Conservation (phyloP, 2,888 invertebrate species). For the Cheilosia vulpina region DNA sequence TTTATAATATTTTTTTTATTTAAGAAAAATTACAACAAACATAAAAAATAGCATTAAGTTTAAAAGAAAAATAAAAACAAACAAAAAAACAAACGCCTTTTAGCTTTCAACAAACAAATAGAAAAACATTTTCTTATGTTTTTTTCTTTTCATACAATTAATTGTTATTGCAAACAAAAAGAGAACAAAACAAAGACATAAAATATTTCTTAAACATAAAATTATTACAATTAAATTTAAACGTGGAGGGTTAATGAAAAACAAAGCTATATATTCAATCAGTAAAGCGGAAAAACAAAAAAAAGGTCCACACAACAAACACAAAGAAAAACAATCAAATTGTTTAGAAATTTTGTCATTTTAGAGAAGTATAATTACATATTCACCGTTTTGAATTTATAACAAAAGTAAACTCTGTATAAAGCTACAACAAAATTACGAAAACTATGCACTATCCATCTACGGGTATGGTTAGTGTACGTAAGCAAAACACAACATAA, state of each 20-base stretch:
- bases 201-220: slow-evolving; percentile 63
- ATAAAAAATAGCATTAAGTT: slow-evolving; percentile 52
- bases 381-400: slow-evolving; percentile 42
- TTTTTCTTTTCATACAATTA: slow-evolving; percentile 54
- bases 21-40: slow-evolving; percentile 59
- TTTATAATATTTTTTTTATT: slow-evolving; percentile 75
- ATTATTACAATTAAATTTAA: slow-evolving; percentile 53
- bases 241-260: slow-evolving; percentile 8
- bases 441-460: slow-evolving; percentile 22
- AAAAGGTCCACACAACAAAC: slow-evolving; percentile 25
- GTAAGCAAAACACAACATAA: slow-evolving; percentile 28
- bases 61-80: slow-evolving; percentile 34
- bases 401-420: slow-evolving; percentile 33
- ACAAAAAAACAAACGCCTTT: slow-evolving; percentile 56
- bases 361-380: slow-evolving; percentile 34
- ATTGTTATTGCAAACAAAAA: slow-evolving; percentile 36
- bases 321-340: slow-evolving; percentile 37
- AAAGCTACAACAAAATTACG: slow-evolving; percentile 40
- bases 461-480: slow-evolving; percentile 19
- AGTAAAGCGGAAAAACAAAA: slow-evolving; percentile 24
- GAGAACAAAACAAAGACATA: slow-evolving; percentile 66
- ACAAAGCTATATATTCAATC: slow-evolving; percentile 19
- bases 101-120: slow-evolving; percentile 43
- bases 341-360: slow-evolving; percentile 51
- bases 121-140: slow-evolving; percentile 24